Evolutionary conservation across 2,888 invertebrate species (phyloP).

Genomic region (Chalcis sispes): DNA sequence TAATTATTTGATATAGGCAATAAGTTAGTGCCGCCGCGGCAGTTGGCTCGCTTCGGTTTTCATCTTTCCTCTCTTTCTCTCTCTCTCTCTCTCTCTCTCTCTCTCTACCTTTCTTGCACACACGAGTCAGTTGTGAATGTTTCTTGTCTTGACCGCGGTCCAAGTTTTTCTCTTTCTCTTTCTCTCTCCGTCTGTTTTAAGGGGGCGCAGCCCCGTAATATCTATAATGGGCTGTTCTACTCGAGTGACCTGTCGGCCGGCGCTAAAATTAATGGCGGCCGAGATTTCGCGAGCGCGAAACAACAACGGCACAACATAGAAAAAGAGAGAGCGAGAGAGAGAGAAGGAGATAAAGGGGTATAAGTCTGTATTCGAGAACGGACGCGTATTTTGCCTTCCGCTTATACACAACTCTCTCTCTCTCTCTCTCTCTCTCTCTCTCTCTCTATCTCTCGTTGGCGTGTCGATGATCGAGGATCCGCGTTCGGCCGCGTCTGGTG

Average conservation of each 20-base stretch:
- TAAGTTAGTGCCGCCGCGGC: constrained; percentile 65
- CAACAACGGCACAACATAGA: constrained; percentile 56
- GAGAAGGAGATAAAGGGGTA: neutral
- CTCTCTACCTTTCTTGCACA: neutral
- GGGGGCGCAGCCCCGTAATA: constrained; percentile 66
- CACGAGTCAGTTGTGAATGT: constrained; percentile 37
- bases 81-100: constrained; percentile 1
- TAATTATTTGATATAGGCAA: constrained; percentile 75
- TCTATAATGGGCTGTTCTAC: constrained; percentile 75
- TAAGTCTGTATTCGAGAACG: neutral
- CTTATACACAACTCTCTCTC: constrained; percentile 22
- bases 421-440: constrained; percentile 19
- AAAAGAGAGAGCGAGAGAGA: neutral
- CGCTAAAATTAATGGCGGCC: constrained; percentile 74
- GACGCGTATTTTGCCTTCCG: constrained; percentile 49
- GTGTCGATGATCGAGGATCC: constrained; percentile 47
- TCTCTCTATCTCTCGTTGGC: constrained; percentile 15
- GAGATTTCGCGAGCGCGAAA: constrained; percentile 72
- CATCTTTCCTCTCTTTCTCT: neutral
- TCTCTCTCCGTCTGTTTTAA: constrained; percentile 49
- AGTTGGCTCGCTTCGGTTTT: constrained; percentile 20
- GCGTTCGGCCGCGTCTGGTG: constrained; percentile 4
- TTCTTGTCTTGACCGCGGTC: constrained; percentile 35
- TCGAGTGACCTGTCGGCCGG: constrained; percentile 75
- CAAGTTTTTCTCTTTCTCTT: too few relatives aligned